Conservation (phyloP, 2,113 vertebrate genomes). For the Callionymus lyra region DNA sequence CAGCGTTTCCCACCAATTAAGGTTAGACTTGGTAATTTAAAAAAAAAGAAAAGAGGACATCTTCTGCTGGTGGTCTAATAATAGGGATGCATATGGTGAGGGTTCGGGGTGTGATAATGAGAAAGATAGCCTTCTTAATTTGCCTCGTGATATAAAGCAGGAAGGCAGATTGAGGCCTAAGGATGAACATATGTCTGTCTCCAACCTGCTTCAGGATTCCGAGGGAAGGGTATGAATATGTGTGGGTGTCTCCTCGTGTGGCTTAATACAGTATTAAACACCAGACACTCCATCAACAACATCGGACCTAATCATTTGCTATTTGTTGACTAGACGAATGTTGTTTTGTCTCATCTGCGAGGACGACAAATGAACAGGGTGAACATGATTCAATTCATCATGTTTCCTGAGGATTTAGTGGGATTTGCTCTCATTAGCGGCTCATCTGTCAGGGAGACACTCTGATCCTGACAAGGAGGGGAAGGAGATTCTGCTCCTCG, state of each 20-base stretch:
- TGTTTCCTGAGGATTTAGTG: constrained; percentile 60
- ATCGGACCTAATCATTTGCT: constrained; percentile 45
- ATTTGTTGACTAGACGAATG: constrained; percentile 59
- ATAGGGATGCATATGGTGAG: constrained; percentile 67
- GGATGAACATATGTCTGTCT: constrained; percentile 65
- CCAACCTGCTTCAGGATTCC: constrained; percentile 20
- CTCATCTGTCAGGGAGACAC: constrained; percentile 64
- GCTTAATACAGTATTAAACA: constrained; percentile 16
- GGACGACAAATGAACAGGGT: constrained; percentile 53
- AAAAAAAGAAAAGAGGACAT: constrained; percentile 62
- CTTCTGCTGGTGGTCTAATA: constrained; percentile 62
- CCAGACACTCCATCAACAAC: constrained; percentile 27
- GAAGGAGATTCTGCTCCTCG: constrained; percentile 36
- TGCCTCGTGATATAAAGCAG: constrained; percentile 62
- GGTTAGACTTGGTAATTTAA: constrained; percentile 67
- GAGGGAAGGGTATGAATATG: constrained; percentile 9
- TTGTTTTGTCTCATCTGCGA: constrained; percentile 47
- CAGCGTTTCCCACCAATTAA: constrained; percentile 64
- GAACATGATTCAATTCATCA: constrained; percentile 62
- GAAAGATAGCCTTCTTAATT: constrained; percentile 61
- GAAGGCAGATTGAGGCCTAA: constrained; percentile 65
- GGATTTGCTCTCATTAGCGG: constrained; percentile 61
- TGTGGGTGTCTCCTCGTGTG: background rate
- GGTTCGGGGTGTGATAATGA: constrained; percentile 65
- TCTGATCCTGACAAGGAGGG: constrained; percentile 48